phyloP scores from a whole-genome alignment of 2,113 vertebrate genomes.

The Arizona elegans region DNA sequence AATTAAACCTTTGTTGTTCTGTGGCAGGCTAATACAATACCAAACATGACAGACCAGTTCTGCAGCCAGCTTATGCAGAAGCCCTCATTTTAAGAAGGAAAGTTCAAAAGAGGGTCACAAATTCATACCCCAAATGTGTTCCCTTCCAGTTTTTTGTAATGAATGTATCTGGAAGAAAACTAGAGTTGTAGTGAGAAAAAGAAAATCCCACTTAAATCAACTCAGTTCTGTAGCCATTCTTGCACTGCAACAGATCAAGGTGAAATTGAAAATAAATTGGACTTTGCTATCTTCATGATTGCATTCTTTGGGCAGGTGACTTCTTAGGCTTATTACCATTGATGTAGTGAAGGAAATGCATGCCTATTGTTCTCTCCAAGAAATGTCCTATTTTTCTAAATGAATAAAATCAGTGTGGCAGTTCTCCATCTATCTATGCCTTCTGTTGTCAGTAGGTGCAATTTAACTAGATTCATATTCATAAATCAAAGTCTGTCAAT shows the following conservation, averaged over 20 bases:
- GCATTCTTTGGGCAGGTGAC: neutral
- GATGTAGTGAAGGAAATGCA: neutral
- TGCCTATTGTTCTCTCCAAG: neutral
- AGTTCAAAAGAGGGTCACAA: neutral
- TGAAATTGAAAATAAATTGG: neutral
- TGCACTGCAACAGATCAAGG: neutral
- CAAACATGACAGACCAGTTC: neutral
- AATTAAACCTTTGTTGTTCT: constrained; percentile 9
- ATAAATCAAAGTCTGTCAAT: neutral
- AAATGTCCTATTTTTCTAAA: neutral
- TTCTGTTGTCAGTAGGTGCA: neutral
- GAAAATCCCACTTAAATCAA: neutral
- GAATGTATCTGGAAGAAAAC: neutral
- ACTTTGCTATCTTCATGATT: neutral
- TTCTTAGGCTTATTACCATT: neutral
- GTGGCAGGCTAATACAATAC: neutral
- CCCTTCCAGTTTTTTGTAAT: neutral
- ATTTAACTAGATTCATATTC: neutral
- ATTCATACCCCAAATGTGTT: neutral
- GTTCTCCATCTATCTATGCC: neutral
- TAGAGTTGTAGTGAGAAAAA: neutral
- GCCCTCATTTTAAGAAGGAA: neutral
- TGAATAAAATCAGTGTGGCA: neutral
- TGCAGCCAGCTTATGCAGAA: neutral
- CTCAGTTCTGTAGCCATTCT: neutral